Conservation (phyloP, 1,140 invertebrate species). For the Schlechtendalia chinensis region DNA sequence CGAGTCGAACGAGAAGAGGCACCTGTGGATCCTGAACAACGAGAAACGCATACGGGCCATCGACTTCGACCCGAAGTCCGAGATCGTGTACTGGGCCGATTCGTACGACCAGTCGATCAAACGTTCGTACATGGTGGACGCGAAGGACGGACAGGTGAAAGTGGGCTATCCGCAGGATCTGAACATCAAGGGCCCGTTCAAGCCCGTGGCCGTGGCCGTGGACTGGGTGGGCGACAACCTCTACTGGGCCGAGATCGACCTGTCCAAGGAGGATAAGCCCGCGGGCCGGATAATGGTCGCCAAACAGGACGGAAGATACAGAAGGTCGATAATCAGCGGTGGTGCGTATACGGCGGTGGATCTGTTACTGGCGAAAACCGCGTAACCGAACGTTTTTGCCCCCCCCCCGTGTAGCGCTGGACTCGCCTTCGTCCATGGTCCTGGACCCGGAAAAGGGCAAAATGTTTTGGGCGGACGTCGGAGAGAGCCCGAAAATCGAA, state of each 20-base stretch:
- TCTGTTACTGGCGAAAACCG: too few relatives aligned
- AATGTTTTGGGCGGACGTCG: slow-evolving; percentile 88
- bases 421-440: slow-evolving; percentile 80
- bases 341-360: slow-evolving; percentile 53
- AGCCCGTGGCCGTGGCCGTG: slow-evolving; percentile 79
- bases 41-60: slow-evolving; percentile 84
- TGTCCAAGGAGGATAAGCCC: slow-evolving; percentile 66
- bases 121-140: slow-evolving; percentile 83
- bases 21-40: slow-evolving; percentile 73
- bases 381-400: not conserved
- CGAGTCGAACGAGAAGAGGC: slow-evolving; percentile 65
- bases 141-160: slow-evolving; percentile 71
- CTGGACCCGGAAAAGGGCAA: slow-evolving; percentile 82
- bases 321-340: slow-evolving; percentile 66
- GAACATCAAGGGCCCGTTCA: slow-evolving; percentile 73
- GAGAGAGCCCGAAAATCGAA: slow-evolving; percentile 81
- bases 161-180: slow-evolving; percentile 86
- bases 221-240: slow-evolving; percentile 91
- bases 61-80: slow-evolving; percentile 77
- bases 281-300: slow-evolving; percentile 80
- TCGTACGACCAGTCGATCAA: slow-evolving; percentile 86
- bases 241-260: slow-evolving; percentile 89
- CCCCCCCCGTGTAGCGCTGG: slow-evolving; percentile 64
- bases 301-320: slow-evolving; percentile 85
- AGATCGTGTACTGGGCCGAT: slow-evolving; percentile 92